Percentiles rank a stretch among this genome's conserved stretches.
Evolutionary conservation across 2,113 vertebrate genomes (phyloP).

Genomic region (Campylorhamphus procurvoides): DNA sequence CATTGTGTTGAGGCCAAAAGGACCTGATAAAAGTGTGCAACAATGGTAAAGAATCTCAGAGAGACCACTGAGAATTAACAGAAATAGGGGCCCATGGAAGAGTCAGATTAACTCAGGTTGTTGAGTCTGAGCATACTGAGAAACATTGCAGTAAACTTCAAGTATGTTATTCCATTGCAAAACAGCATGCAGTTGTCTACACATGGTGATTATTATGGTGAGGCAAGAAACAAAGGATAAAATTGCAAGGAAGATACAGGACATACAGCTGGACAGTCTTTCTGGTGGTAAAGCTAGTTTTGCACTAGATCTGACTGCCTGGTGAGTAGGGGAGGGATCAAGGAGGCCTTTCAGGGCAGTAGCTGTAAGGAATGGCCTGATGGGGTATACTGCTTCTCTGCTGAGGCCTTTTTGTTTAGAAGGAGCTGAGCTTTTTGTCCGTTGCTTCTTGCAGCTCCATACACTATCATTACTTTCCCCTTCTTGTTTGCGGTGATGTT

Average conservation of each 20-base stretch:
- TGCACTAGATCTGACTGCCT: not conserved
- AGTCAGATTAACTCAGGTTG: not conserved
- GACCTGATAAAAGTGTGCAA: not conserved
- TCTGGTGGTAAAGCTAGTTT: not conserved
- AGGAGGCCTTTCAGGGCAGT: not conserved
- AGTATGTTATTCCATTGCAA: not conserved
- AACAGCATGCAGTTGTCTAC: not conserved
- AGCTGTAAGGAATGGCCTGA: not conserved
- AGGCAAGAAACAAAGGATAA: not conserved
- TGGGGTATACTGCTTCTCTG: not conserved
- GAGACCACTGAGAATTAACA: not conserved
- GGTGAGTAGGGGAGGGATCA: not conserved
- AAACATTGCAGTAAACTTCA: not conserved
- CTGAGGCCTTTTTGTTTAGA: not conserved
- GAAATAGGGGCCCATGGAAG: not conserved
- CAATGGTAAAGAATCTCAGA: not conserved
- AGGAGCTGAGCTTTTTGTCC: not conserved
- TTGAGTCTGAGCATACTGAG: not conserved
- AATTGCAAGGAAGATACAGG: not conserved
- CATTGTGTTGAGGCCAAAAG: not conserved
- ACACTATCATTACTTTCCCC: constrained; percentile 96
- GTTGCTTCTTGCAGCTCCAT: constrained; percentile 82
- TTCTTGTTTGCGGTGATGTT: constrained; percentile 99
- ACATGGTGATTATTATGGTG: not conserved
- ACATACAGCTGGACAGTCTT: not conserved